phyloP scores from a whole-genome alignment of 2,888 invertebrate species.

The Syritta pipiens region DNA sequence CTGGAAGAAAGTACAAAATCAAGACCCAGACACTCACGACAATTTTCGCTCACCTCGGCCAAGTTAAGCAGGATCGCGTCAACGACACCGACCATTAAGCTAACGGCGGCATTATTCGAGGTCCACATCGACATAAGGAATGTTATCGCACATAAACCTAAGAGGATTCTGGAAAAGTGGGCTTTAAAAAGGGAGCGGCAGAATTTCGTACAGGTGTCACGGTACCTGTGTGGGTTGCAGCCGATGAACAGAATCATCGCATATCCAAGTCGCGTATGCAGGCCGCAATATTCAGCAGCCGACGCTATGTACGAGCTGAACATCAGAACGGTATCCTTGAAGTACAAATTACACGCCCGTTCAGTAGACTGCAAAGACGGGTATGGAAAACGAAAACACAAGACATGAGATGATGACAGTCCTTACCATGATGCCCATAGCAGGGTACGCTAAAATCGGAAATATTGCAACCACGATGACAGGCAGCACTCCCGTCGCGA shows the following conservation, averaged over 20 bases:
- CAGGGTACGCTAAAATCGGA: background rate
- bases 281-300: constrained; percentile 90
- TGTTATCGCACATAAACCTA: constrained; percentile 89
- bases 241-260: constrained; percentile 87
- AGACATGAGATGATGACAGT: background rate
- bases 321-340: constrained; percentile 89
- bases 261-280: constrained; percentile 90
- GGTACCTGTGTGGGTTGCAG: constrained; percentile 84
- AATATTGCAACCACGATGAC: too few species aligned
- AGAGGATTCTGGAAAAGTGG: constrained; percentile 82
- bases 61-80: constrained; percentile 88
- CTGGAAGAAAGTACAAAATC: constrained; percentile 76
- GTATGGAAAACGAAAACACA: background rate
- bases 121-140: constrained; percentile 97
- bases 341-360: constrained; percentile 84
- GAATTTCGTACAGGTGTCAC: too few species aligned
- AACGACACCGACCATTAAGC: constrained; percentile 93
- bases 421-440: background rate
- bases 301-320: constrained; percentile 92
- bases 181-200: too few species aligned
- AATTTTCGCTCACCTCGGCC: constrained; percentile 81
- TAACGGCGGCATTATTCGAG: constrained; percentile 92
- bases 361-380: constrained; percentile 76
- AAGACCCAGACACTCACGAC: background rate
- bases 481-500: too few species aligned